Percentiles rank a stretch among this genome's conserved stretches.
Evolutionary conservation across 2,888 invertebrate genomes (phyloP).

Genomic region (Mamestra brassicae): DNA sequence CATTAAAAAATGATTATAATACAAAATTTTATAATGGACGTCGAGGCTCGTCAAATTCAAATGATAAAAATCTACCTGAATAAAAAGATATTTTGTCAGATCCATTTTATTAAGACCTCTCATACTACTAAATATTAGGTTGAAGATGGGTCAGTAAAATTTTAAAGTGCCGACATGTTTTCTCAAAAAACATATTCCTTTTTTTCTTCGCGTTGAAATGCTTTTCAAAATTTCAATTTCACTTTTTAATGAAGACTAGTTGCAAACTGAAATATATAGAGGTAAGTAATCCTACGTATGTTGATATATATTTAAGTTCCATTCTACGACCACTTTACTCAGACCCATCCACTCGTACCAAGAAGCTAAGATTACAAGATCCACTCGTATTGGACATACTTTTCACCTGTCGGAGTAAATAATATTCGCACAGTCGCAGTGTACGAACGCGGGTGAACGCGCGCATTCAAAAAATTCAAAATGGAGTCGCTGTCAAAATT

Average conservation of each 20-base stretch:
- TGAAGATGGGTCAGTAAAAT: background rate
- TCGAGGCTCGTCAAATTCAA: slow-evolving; percentile 1
- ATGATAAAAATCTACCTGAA: slow-evolving; percentile 17
- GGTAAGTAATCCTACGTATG: background rate
- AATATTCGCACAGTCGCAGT: slow-evolving; percentile 68
- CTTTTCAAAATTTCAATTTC: slow-evolving; percentile 5
- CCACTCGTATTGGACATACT: background rate
- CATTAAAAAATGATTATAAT: background rate
- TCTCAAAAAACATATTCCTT: background rate
- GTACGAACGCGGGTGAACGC: slow-evolving; percentile 65
- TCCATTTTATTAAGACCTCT: slow-evolving; percentile 29
- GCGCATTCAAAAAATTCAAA: slow-evolving; percentile 69
- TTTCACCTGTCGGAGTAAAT: slow-evolving; percentile 33
- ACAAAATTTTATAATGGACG: background rate
- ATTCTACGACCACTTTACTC: background rate
- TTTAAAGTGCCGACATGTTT: background rate
- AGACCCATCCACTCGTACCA: background rate
- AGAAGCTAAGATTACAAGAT: background rate
- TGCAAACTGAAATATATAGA: background rate
- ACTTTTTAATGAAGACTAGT: slow-evolving; percentile 30
- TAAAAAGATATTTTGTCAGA: background rate
- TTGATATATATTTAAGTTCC: background rate
- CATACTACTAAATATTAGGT: background rate
- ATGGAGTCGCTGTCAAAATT: slow-evolving; percentile 54
- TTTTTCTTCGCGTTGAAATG: no score